Percentiles rank a stretch among this genome's conserved stretches.
Evolutionary conservation across 2,113 vertebrate species (phyloP).

Genomic region (Callionymus lyra): DNA sequence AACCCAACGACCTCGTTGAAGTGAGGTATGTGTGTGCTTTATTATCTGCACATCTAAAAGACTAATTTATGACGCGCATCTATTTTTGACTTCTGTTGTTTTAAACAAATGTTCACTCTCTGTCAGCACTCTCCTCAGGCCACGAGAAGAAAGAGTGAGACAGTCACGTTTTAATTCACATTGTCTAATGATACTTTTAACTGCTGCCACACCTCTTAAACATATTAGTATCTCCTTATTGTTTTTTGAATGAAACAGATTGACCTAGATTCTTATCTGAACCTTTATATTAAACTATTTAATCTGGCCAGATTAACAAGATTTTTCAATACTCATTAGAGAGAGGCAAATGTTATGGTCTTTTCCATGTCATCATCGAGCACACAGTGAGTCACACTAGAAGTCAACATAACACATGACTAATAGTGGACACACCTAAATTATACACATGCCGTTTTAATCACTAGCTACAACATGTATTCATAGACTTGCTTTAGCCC

Average conservation of each 20-base stretch:
- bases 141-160: constrained; percentile 9
- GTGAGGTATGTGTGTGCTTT: constrained; percentile 74
- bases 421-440: constrained; percentile 25
- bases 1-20: constrained; percentile 97
- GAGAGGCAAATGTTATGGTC: neutral
- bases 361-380: neutral
- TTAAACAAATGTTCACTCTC: neutral
- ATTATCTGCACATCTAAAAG: constrained; percentile 1
- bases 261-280: too few species aligned
- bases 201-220: too few species aligned
- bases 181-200: too few species aligned
- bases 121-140: constrained; percentile 7
- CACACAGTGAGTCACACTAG: constrained; percentile 16
- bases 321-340: too few species aligned
- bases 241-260: too few species aligned
- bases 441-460: neutral
- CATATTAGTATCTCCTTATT: too few species aligned
- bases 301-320: too few species aligned
- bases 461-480: neutral
- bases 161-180: neutral
- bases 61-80: neutral
- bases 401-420: constrained; percentile 17
- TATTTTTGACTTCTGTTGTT: neutral
- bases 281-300: too few species aligned
- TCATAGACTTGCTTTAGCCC: constrained; percentile 7